phyloP scores from a whole-genome alignment of 2,888 invertebrate species.

The Dynastes grantii region DNA sequence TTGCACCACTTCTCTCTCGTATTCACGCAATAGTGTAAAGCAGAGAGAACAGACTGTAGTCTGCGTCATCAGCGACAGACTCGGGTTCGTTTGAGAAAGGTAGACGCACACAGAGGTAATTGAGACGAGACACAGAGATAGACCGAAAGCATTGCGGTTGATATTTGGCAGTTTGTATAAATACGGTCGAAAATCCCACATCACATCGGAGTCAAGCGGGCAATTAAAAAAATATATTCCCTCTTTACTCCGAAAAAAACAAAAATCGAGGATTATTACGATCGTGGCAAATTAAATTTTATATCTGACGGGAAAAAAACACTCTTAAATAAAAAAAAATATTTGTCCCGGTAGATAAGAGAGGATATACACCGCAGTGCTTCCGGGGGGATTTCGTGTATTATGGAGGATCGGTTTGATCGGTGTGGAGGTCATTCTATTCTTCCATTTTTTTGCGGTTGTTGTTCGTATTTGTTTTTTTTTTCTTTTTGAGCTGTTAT shows the following conservation, averaged over 20 bases:
- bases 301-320: slow-evolving; percentile 22
- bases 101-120: slow-evolving; percentile 92
- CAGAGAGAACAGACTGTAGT: slow-evolving; percentile 44
- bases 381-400: slow-evolving; percentile 60
- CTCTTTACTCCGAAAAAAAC: slow-evolving; percentile 15
- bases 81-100: slow-evolving; percentile 71
- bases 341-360: slow-evolving; percentile 33
- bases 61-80: slow-evolving; percentile 65
- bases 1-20: slow-evolving; percentile 24
- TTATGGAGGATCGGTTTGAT: slow-evolving; percentile 56
- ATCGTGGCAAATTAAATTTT: slow-evolving; percentile 46
- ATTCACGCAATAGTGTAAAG: not conserved
- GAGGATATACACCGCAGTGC: slow-evolving; percentile 11
- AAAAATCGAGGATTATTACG: not conserved
- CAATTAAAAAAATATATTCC: slow-evolving; percentile 44
- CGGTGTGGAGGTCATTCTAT: slow-evolving; percentile 46
- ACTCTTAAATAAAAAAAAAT: slow-evolving; percentile 32
- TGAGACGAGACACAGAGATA: slow-evolving; percentile 91
- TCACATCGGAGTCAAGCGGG: slow-evolving; percentile 2
- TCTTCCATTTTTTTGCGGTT: slow-evolving; percentile 10
- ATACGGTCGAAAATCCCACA: slow-evolving; percentile 8
- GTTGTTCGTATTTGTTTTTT: slow-evolving; percentile 51
- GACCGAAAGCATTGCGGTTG: slow-evolving; percentile 70
- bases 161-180: not conserved
- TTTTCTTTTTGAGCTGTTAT: slow-evolving; percentile 62